These are phyloP conservation scores for Pycnomerus fuliginosus DNA, from an alignment of 2,888 invertebrate genomes.

Conservation along the genomic window DNA sequence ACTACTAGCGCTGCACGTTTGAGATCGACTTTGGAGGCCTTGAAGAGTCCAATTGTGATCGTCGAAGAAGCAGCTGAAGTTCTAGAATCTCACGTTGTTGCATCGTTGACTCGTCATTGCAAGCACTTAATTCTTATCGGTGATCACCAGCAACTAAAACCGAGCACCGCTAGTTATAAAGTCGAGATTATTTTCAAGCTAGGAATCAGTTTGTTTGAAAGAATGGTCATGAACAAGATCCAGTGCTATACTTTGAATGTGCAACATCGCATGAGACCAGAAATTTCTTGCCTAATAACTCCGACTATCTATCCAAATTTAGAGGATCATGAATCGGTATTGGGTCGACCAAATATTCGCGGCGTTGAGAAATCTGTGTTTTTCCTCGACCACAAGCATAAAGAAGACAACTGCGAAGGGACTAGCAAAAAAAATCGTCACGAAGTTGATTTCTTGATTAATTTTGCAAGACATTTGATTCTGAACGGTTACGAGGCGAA, in stretches of 20 bases:
- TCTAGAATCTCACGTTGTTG: slow-evolving; percentile 77
- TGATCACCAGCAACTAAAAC: slow-evolving; percentile 42
- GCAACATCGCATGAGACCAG: slow-evolving; percentile 77
- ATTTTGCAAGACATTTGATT: slow-evolving; percentile 62
- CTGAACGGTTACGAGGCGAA: slow-evolving; percentile 59
- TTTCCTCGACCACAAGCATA: slow-evolving; percentile 64
- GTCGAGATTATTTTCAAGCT: slow-evolving; percentile 21
- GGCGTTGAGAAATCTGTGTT: slow-evolving; percentile 66
- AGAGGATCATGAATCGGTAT: slow-evolving; percentile 61
- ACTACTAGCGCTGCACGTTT: slow-evolving; percentile 74
- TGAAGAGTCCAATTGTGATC: slow-evolving; percentile 68
- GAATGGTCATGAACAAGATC: slow-evolving; percentile 64
- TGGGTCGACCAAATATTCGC: slow-evolving; percentile 56
- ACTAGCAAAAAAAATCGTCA: slow-evolving; percentile 63
- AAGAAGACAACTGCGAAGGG: slow-evolving; percentile 59
- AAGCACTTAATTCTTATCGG: slow-evolving; percentile 87
- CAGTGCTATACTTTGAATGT: slow-evolving; percentile 49
- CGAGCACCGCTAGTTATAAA: slow-evolving; percentile 18
- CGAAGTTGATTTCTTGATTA: slow-evolving; percentile 66
- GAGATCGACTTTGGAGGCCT: slow-evolving; percentile 60
- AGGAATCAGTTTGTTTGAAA: slow-evolving; percentile 17
- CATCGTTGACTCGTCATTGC: slow-evolving; percentile 70
- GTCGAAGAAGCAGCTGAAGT: slow-evolving; percentile 91
- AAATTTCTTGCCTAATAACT: slow-evolving; percentile 61
- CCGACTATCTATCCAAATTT: slow-evolving; percentile 68